phyloP scores from a whole-genome alignment of 2,888 invertebrate genomes.

The Synanthedon myopaeformis region DNA sequence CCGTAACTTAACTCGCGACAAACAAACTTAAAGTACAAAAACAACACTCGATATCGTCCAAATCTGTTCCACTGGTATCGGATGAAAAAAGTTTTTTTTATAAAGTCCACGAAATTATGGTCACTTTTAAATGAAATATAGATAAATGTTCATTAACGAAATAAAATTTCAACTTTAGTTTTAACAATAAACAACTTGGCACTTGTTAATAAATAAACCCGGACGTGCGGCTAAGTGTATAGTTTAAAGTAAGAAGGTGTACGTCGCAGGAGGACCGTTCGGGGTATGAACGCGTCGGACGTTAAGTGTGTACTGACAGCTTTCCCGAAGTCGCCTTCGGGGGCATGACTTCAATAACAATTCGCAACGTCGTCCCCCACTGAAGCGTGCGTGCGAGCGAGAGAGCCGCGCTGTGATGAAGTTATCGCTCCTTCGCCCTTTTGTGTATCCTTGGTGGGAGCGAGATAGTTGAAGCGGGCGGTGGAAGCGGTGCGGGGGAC shows the following conservation, averaged over 20 bases:
- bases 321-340: slow-evolving; percentile 71
- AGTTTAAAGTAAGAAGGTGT: slow-evolving; percentile 40
- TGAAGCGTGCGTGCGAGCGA: slow-evolving; percentile 63
- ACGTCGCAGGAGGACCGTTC: slow-evolving; percentile 39
- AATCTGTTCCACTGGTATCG: slow-evolving; percentile 18
- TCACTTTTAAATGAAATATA: slow-evolving; percentile 14
- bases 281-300: slow-evolving; percentile 64
- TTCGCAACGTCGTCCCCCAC: slow-evolving; percentile 71
- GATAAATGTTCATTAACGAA: slow-evolving; percentile 25
- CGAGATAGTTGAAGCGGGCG: slow-evolving; percentile 44
- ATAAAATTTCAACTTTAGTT: slow-evolving; percentile 41
- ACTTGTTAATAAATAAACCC: slow-evolving; percentile 42
- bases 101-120: slow-evolving; percentile 25
- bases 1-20: slow-evolving; percentile 3
- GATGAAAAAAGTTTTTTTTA: slow-evolving; percentile 24
- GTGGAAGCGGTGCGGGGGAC: slow-evolving; percentile 36
- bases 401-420: slow-evolving; percentile 63
- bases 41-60: slow-evolving; percentile 6
- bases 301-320: slow-evolving; percentile 69
- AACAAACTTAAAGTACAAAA: slow-evolving; percentile 2
- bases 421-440: slow-evolving; percentile 73
- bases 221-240: slow-evolving; percentile 26
- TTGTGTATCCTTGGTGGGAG: slow-evolving; percentile 67
- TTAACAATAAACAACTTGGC: slow-evolving; percentile 34
- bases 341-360: slow-evolving; percentile 72